Evolutionary conservation across 92 coral and sea anemone species (phyloP), one percentile per base, ranked within the genome.

Genomic region (Scolanthus callimorphus): DNA sequence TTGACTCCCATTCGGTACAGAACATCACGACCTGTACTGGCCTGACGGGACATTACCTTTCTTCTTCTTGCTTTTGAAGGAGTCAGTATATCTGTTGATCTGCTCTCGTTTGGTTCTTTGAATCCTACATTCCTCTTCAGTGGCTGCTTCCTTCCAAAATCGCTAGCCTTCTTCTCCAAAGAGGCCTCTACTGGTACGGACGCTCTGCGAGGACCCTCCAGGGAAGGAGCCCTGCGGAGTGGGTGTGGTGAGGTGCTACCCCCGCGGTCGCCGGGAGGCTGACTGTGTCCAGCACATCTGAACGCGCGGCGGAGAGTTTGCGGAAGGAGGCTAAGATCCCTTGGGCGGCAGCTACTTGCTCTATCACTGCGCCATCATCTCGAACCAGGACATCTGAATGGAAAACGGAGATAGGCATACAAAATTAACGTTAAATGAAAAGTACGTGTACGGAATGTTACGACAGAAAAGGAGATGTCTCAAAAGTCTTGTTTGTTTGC

Each of bases 281-380:
- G 12, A 19, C 17, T 9, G 52, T 6, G 41, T 34, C 41, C 8
- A n/a, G n/a, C n/a, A 6, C 41, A 15, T 34, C 41, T 34, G 41
- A 34, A 6, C n/a, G n/a, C n/a, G n/a, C n/a, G n/a, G 15, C 15
- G 41, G 41, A 34, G 38, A 47, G 49, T 31, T 50, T 57, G 10
- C 73, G 50, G 41, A 51, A 53, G 25, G 49, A 11, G 31, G 62
- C 73, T 11, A 65, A 51, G 20, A 65, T 65, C 0, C 73, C 73
- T 54, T 81, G 87, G 2, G 87, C 87, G 15, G 82, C 82, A 1
- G 87, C 87, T 2, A 81, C 87, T 56, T 74, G 66, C 17, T 74
- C 82, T 31, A 81, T 81, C 17, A 54, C 80, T 20, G 62, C 70
- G 3, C 70, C 77, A 9, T 81, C 87, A 17, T 60, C 60, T 15